These are phyloP conservation scores for Aphrocallistes beatrix DNA, from an alignment of 37 sponge, comb jelly and placozoan genomes.

Conservation along the genomic window DNA sequence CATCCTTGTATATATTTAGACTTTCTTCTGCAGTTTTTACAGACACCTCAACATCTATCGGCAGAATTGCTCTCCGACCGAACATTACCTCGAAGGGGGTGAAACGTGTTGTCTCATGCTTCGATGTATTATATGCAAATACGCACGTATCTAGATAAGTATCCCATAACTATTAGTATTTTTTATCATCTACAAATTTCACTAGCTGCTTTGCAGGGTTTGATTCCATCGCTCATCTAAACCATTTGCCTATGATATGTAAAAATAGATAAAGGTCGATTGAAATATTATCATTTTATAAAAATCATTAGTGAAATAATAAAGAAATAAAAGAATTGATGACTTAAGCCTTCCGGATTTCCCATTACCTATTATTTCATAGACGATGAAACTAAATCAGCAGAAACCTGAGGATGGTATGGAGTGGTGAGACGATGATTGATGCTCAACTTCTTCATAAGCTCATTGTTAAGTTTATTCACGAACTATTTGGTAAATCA, in stretches of 20 bases:
- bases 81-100: neutral
- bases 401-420: too few relatives aligned
- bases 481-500: too few relatives aligned
- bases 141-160: neutral
- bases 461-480: neutral
- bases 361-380: too few relatives aligned
- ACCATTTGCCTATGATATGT: neutral
- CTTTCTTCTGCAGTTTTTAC: neutral
- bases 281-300: too few relatives aligned
- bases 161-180: neutral
- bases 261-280: neutral
- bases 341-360: too few relatives aligned
- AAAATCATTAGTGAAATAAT: too few relatives aligned
- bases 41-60: neutral
- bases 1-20: neutral
- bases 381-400: too few relatives aligned
- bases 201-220: neutral
- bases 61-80: neutral
- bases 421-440: neutral
- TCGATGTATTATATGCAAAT: too few relatives aligned
- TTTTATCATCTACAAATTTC: neutral
- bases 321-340: too few relatives aligned
- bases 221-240: neutral
- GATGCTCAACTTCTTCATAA: neutral
- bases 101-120: neutral